Conservation (phyloP, 2,113 vertebrate genomes). For the Gavia stellata region DNA sequence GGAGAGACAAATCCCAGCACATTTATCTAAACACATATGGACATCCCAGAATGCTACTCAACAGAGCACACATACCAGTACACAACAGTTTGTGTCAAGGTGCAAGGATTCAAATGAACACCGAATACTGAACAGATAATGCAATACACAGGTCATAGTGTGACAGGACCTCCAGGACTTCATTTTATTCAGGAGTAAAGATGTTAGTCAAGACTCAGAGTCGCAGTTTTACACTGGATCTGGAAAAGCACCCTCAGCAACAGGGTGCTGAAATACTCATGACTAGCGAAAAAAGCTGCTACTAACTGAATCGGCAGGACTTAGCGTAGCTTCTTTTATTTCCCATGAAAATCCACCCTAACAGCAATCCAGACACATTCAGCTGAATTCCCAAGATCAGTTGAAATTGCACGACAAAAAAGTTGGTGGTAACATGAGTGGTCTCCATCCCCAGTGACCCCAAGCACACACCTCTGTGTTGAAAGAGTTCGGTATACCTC, state of each 20-base stretch:
- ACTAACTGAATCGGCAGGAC: neutral
- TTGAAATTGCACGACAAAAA: neutral
- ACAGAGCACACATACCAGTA: neutral
- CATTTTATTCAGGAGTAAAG: neutral
- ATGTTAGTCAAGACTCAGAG: neutral
- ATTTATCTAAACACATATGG: neutral
- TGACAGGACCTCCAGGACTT: neutral
- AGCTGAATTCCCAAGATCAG: neutral
- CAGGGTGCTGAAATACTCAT: neutral
- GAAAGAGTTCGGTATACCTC: neutral
- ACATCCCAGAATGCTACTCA: neutral
- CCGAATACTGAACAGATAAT: neutral
- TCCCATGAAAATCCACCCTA: neutral
- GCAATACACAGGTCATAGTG: neutral
- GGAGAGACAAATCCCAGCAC: neutral
- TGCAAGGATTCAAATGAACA: neutral
- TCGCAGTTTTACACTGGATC: neutral
- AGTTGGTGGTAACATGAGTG: neutral
- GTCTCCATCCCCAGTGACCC: neutral
- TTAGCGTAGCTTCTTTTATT: neutral
- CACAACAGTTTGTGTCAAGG: neutral
- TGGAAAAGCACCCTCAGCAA: neutral
- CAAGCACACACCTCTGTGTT: neutral
- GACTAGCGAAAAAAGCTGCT: neutral
- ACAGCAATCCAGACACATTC: neutral